Evolutionary conservation across 2,113 vertebrate species (phyloP).

Genomic region (Hydrolagus affinis): DNA sequence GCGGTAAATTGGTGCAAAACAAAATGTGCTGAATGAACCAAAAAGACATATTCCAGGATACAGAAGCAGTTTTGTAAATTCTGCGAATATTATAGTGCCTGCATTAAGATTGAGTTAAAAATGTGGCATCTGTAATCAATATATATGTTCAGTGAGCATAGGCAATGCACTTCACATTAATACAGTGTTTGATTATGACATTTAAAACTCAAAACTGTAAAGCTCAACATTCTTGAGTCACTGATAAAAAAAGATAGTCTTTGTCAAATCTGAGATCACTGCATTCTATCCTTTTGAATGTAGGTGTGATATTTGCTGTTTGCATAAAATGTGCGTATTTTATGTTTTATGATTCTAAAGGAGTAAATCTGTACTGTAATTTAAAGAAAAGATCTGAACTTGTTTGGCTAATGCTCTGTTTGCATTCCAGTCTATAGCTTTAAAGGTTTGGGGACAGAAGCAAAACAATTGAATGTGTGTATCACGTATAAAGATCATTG

Average conservation of each 20-base stretch:
- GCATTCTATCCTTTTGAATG: not conserved
- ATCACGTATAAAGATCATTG: not conserved
- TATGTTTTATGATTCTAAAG: not conserved
- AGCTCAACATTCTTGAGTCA: not conserved
- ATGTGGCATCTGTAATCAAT: not conserved
- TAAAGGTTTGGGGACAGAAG: not conserved
- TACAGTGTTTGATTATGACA: slow-evolving; percentile 18
- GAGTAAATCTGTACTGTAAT: not conserved
- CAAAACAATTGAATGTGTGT: too few relatives aligned
- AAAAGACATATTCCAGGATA: not conserved
- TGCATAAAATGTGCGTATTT: not conserved
- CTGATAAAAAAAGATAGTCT: not conserved
- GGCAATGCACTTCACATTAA: not conserved
- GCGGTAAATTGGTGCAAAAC: not conserved
- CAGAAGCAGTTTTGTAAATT: not conserved
- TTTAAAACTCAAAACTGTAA: not conserved
- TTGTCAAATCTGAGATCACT: not conserved
- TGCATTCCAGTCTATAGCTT: not conserved
- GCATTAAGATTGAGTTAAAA: not conserved
- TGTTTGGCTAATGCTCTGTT: not conserved
- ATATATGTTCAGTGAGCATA: not conserved
- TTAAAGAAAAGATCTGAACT: slow-evolving; percentile 13
- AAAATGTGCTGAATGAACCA: not conserved
- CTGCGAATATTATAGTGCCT: not conserved
- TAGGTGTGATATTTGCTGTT: not conserved